These are phyloP conservation scores for Drosophila tristis DNA, from an alignment of 1,140 invertebrate species.

Conservation along the genomic window DNA sequence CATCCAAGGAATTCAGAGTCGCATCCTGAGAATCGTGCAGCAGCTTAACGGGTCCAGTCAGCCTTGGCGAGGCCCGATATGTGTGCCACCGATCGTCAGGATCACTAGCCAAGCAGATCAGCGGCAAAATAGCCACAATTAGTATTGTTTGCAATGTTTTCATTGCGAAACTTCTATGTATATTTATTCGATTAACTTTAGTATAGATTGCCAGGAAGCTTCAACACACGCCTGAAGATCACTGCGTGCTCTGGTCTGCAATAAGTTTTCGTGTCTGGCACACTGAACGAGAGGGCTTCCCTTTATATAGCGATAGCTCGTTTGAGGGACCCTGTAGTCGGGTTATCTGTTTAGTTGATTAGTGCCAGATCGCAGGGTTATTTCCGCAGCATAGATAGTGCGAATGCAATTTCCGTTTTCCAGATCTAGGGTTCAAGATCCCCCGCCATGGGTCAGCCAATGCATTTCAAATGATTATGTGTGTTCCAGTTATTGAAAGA, in stretches of 20 bases:
- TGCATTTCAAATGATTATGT: too few species aligned
- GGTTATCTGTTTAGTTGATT: slow-evolving; percentile 45
- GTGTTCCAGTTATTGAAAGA: too few species aligned
- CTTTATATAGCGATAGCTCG: slow-evolving; percentile 46
- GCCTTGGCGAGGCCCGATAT: slow-evolving; percentile 56
- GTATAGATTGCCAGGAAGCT: slow-evolving; percentile 14
- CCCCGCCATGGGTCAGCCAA: too few species aligned
- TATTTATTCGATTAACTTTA: neutral
- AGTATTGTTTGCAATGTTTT: neutral
- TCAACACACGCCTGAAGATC: slow-evolving; percentile 59
- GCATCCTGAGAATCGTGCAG: slow-evolving; percentile 46
- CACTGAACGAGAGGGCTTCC: neutral
- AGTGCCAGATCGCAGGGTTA: slow-evolving; percentile 42
- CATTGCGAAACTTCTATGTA: slow-evolving; percentile 6
- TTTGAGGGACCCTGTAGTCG: slow-evolving; percentile 2
- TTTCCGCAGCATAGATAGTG: slow-evolving; percentile 48
- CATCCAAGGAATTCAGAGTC: slow-evolving; percentile 60
- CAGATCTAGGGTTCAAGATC: slow-evolving; percentile 27
- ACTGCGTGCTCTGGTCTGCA: slow-evolving; percentile 64
- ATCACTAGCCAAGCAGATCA: slow-evolving; percentile 10
- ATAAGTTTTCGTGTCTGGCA: slow-evolving; percentile 36
- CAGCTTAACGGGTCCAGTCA: slow-evolving; percentile 52
- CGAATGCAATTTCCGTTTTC: slow-evolving; percentile 42
- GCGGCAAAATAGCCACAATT: slow-evolving; percentile 5
- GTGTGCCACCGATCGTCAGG: slow-evolving; percentile 6